Percentiles rank a stretch among this genome's conserved stretches.
Evolutionary conservation across 2,113 vertebrate species (phyloP).

Genomic region (Crotalus horridus): DNA sequence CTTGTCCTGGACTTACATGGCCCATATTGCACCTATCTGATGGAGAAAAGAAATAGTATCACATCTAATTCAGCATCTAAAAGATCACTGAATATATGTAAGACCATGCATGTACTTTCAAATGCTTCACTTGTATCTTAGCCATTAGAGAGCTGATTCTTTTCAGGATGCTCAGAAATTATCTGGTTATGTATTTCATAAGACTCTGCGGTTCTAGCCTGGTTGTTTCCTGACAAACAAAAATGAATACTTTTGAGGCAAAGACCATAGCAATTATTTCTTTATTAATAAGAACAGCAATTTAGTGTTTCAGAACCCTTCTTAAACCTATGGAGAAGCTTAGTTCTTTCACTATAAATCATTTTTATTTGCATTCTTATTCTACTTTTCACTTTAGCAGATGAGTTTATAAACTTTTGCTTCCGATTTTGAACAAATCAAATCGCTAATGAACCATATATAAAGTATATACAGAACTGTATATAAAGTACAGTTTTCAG

Average conservation of each 20-base stretch:
- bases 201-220: background rate
- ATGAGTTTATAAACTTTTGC: background rate
- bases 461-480: too few relatives aligned
- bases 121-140: background rate
- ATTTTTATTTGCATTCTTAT: background rate
- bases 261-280: background rate
- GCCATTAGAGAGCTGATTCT: background rate
- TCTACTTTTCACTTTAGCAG: background rate
- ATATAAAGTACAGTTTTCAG: background rate
- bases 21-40: background rate
- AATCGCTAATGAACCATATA: background rate
- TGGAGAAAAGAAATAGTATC: background rate
- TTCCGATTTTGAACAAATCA: background rate
- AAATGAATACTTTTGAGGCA: background rate
- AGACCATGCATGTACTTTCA: background rate
- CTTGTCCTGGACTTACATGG: background rate
- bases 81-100: background rate
- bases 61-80: background rate
- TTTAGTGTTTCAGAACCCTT: background rate
- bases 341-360: background rate
- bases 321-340: background rate
- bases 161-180: background rate
- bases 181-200: background rate
- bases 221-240: background rate
- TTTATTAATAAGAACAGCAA: background rate